Conservation (phyloP, 1,140 invertebrate genomes). For the Drosophila erecta region DNA sequence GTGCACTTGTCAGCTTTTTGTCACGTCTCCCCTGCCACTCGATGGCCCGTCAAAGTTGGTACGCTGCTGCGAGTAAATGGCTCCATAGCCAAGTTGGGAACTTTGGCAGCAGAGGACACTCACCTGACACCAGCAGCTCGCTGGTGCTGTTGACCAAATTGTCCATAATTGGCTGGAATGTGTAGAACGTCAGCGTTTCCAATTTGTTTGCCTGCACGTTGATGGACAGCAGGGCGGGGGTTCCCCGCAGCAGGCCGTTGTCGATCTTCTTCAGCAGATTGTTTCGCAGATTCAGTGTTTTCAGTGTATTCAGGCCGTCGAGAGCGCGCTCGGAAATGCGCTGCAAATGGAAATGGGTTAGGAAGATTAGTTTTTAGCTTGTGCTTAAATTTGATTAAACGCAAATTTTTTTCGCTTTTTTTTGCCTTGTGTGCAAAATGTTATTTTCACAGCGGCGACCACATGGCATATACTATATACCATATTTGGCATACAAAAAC, state of each 20-base stretch:
- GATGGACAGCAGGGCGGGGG: slow-evolving; percentile 88
- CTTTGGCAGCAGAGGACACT: no score
- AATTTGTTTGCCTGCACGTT: slow-evolving; percentile 90
- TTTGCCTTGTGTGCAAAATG: slow-evolving; percentile 1
- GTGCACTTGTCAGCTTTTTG: slow-evolving; percentile 59
- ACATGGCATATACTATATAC: not conserved
- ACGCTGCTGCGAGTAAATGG: not conserved
- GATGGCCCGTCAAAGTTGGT: slow-evolving; percentile 41
- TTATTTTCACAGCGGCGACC: slow-evolving; percentile 15
- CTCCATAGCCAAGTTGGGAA: not conserved
- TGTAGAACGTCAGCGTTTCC: slow-evolving; percentile 90
- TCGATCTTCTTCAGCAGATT: slow-evolving; percentile 89
- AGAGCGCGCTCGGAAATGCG: slow-evolving; percentile 90
- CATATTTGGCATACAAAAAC: slow-evolving; percentile 36
- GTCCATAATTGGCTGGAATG: slow-evolving; percentile 89
- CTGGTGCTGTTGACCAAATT: slow-evolving; percentile 90
- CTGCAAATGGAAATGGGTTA: slow-evolving; percentile 53
- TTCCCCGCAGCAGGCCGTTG: slow-evolving; percentile 88
- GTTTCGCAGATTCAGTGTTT: slow-evolving; percentile 88
- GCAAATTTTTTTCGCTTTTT: not conserved
- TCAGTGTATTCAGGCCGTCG: slow-evolving; percentile 88
- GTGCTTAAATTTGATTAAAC: slow-evolving; percentile 33
- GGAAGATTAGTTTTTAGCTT: slow-evolving; percentile 8
- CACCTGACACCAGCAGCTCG: slow-evolving; percentile 91
- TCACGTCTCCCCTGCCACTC: slow-evolving; percentile 12